Base-by-base conservation (phyloP, 92 coral and sea anemone species). In the Parazoanthus swiftii region DNA sequence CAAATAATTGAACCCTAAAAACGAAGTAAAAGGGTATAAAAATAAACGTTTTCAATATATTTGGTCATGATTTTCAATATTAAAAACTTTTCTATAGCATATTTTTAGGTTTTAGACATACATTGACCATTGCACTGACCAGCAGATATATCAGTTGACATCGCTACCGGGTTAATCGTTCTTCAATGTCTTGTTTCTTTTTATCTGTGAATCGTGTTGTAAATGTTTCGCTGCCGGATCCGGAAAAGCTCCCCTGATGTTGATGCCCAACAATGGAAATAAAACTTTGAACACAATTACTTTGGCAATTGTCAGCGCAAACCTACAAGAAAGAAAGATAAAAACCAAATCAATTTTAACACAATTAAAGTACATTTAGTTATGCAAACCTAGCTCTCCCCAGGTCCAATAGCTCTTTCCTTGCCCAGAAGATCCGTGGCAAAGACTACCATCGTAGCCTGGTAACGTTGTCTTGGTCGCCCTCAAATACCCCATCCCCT, bases 251-350 rank as follows among this genome's bases (percentile, higher is more conserved):
- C 35, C 43, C 46, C 33, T 35, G 71, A 81, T 81, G 50, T 81
- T 63, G 36, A 81, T 38, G 9, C 85, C 85, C 74, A 81, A 81
- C 85, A 81, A 50, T 38, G 85, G 85, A 59, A 81, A 81, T 42
- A 81, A 42, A 38, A 81, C 20, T 42, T 8, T 81, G 33, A 81
- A 37, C 18, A 37, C 13, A 81, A 58, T 7, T 66, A 81, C 50
- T 56, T 81, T 81, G 8, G 56, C 25, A 20, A 81, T 37, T 1
- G 48, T 21, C 35, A 81, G 10, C 48, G 50, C 74, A 33, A 81
- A 81, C 54, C 85, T 81, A 21, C 48, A 59, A 16, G 35, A 81
- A 15, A n/a, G n/a, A 39, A 73, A 51, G 46, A 54, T 58, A 78
- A 11, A 78, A 77, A 20, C n/a, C 35, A 21, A 44, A 23, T 44